phyloP scores from a whole-genome alignment of 2,797 vertebrate species.

The Nasua narica region DNA sequence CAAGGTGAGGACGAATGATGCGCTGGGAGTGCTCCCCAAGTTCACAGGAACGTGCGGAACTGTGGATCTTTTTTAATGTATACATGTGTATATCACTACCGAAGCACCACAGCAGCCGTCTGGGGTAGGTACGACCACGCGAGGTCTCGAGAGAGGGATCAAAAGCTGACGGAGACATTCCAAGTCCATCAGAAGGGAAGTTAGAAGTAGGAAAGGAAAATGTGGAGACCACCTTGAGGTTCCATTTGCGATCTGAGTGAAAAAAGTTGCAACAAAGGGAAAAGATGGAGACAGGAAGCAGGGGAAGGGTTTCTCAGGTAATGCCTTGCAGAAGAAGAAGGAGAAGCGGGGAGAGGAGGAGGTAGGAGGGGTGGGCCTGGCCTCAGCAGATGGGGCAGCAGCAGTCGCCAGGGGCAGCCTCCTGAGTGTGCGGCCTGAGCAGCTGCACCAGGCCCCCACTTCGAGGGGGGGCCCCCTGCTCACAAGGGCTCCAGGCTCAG shows the following conservation, averaged over 20 bases:
- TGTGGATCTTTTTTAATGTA: background rate
- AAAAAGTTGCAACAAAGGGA: background rate
- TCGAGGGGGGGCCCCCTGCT: no score
- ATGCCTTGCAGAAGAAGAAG: background rate
- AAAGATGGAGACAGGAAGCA: background rate
- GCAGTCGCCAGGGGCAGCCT: background rate
- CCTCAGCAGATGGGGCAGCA: fast-evolving
- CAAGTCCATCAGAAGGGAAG: background rate
- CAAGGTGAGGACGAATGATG: background rate
- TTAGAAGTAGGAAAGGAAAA: background rate
- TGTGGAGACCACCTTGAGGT: fast-evolving
- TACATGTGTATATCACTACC: no score
- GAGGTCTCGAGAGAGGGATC: background rate
- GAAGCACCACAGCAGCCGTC: background rate
- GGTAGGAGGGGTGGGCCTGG: fast-evolving
- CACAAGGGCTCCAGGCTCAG: background rate
- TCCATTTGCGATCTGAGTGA: background rate
- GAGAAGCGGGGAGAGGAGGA: background rate
- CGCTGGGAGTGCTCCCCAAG: background rate
- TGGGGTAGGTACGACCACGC: background rate
- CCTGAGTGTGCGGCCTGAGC: fast-evolving
- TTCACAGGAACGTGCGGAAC: background rate
- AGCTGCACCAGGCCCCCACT: fast-evolving
- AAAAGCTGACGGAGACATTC: background rate
- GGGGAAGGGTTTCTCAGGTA: background rate